Evolutionary conservation across 2,113 vertebrate genomes (phyloP), one percentile per base, ranked within the genome.

Genomic region (Ciconia maguari): DNA sequence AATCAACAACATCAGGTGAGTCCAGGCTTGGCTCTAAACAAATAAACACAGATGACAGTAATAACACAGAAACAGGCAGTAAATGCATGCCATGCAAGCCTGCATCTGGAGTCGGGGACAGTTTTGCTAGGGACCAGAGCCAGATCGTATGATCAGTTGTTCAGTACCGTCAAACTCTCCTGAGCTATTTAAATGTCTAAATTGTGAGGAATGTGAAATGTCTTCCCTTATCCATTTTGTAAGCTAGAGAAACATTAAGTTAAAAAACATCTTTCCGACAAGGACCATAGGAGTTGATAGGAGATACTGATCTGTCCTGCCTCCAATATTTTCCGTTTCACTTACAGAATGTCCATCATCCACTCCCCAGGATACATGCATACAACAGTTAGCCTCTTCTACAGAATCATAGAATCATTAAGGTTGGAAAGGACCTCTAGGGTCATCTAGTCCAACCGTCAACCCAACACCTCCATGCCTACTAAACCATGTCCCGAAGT

Each of bases 61-160:
- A 16, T 7, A 27, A n/a, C 12, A 14, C 7, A 17, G 55, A 13
- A n/a, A 41, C 4, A 13, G 48, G n/a, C 1, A 12, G 22, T 4
- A 13, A 49, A 25, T 3, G 6, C 29, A 38, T 1, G 10, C 49
- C 44, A 9, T 4, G 42, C 4, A 7, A 52, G 38, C 34, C 32
- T 13, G 29, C 16, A 2, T 5, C 34, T 52, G 65, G 24, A 25
- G 18, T 2, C 5, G 0, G 38, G 42, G 78, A 5, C 1, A 4
- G 51, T 30, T 48, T 51, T 68, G 62, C 27, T 22, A 7, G 16
- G 52, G 60, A 62, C 34, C 57, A 51, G 32, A 74, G 12, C 32
- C 64, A 61, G 57, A 24, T 4, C 5, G 2, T 21, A 7, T 2
- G 8, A 29, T 57, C 13, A 42, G 48, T 13, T 66, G 48, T 13